A percentile compares a stretch with the other conserved stretches of the same genome.
Evolutionary conservation across 2,888 invertebrate genomes (phyloP).

Genomic region (Drosophila fungiperda): DNA sequence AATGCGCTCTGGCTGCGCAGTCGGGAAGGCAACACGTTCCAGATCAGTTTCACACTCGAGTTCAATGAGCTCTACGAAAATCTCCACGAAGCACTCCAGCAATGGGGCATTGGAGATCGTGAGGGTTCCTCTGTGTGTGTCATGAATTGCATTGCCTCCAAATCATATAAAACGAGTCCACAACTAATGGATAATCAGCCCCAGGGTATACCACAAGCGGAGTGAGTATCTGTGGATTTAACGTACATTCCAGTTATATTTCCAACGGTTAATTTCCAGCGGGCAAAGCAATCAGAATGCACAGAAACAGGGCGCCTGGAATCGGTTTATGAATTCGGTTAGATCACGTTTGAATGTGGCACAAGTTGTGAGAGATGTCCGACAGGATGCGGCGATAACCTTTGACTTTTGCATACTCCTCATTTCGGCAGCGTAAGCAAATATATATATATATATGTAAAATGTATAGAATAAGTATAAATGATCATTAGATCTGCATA

Average conservation of each 20-base stretch:
- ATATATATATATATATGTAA: neutral
- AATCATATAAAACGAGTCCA: slow-evolving; percentile 52
- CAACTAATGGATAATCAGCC: slow-evolving; percentile 42
- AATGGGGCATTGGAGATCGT: slow-evolving; percentile 88
- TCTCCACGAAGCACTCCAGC: slow-evolving; percentile 87
- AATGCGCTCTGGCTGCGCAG: slow-evolving; percentile 87
- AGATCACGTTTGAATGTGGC: slow-evolving; percentile 89
- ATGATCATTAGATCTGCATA: neutral
- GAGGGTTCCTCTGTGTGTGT: slow-evolving; percentile 87
- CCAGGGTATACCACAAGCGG: slow-evolving; percentile 17
- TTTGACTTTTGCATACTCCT: slow-evolving; percentile 91
- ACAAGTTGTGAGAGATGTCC: slow-evolving; percentile 90
- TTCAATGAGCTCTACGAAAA: slow-evolving; percentile 87
- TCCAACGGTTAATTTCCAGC: neutral
- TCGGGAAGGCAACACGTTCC: slow-evolving; percentile 86
- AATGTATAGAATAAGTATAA: neutral
- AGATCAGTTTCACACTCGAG: slow-evolving; percentile 87
- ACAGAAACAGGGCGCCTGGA: slow-evolving; percentile 86
- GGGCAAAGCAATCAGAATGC: slow-evolving; percentile 63
- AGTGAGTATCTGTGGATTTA: slow-evolving; percentile 41
- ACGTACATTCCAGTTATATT: neutral
- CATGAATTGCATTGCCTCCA: slow-evolving; percentile 87
- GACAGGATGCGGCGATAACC: slow-evolving; percentile 89
- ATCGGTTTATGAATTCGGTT: slow-evolving; percentile 88
- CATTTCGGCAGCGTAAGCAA: slow-evolving; percentile 88